Evolutionary conservation across 2,113 vertebrate species (phyloP).

Genomic region (Semicossyphus pulcher): DNA sequence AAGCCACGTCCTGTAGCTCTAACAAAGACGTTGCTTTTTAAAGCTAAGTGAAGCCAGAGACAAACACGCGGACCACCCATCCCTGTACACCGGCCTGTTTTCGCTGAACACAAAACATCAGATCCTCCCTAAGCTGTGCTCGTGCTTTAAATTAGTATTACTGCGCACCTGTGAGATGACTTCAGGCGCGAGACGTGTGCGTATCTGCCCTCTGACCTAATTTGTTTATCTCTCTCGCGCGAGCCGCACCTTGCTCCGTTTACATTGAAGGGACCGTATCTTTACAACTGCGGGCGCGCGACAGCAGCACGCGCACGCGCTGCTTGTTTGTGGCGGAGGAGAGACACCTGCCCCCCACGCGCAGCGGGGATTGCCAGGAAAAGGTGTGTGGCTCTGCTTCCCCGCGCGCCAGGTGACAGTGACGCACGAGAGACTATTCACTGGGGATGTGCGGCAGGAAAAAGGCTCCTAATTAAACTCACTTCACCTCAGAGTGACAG

Average conservation of each 20-base stretch:
- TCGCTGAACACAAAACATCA: conserved; percentile 68
- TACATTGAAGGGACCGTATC: conserved; percentile 64
- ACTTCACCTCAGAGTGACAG: background rate
- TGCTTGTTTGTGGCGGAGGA: conserved; percentile 62
- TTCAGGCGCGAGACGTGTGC: conserved; percentile 75
- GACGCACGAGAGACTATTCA: conserved; percentile 53
- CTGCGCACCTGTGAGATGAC: conserved; percentile 83
- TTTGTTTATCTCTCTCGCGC: conserved; percentile 81
- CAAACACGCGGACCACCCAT: conserved; percentile 83
- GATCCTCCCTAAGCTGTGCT: conserved; percentile 69
- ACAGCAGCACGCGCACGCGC: conserved; percentile 45
- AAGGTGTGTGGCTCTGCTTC: conserved; percentile 27
- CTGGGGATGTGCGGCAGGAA: conserved; percentile 36
- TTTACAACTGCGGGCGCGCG: conserved; percentile 19
- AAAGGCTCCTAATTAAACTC: conserved; percentile 44
- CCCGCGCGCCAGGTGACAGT: conserved; percentile 57
- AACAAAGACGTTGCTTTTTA: conserved; percentile 76
- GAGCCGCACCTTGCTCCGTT: conserved; percentile 80
- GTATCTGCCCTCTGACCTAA: conserved; percentile 80
- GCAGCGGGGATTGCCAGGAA: conserved; percentile 47
- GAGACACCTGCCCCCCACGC: conserved; percentile 82
- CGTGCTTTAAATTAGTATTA: conserved; percentile 75
- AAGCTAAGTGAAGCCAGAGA: conserved; percentile 76
- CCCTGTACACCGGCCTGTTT: conserved; percentile 75
- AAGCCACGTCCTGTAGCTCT: conserved; percentile 70